Evolutionary conservation across 2,888 invertebrate species (phyloP).

Genomic region (Diploptera punctata): DNA sequence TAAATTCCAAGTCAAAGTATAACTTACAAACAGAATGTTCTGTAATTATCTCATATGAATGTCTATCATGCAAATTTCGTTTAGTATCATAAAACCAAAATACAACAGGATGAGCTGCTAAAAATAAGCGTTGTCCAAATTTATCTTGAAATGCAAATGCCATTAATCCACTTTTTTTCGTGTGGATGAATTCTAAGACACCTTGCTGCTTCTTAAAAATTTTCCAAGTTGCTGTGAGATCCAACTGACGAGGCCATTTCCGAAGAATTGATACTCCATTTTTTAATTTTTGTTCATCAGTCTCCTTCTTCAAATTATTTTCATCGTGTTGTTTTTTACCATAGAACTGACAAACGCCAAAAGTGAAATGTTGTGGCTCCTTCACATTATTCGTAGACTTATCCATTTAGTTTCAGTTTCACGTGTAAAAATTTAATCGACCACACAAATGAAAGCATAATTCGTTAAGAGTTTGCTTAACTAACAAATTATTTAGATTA

Average conservation of each 20-base stretch:
- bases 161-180: conserved; percentile 49
- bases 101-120: conserved; percentile 56
- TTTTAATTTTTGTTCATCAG: not conserved
- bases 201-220: conserved; percentile 55
- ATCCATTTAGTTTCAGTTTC: too few species aligned
- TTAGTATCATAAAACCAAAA: conserved; percentile 54
- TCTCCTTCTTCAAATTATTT: not conserved
- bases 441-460: too few species aligned
- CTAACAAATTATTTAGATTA: too few species aligned
- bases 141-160: conserved; percentile 55
- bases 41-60: conserved; percentile 59
- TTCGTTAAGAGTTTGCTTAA: too few species aligned
- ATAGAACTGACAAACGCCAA: too few species aligned
- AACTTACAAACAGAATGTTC: conserved; percentile 60
- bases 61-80: conserved; percentile 48
- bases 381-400: too few species aligned
- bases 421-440: too few species aligned
- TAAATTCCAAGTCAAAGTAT: conserved; percentile 65
- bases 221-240: conserved; percentile 53
- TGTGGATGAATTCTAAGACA: conserved; percentile 50
- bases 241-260: conserved; percentile 42
- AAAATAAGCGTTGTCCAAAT: conserved; percentile 53
- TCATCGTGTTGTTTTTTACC: not conserved
- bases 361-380: too few species aligned
- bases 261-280: too few species aligned